Base-by-base conservation (phyloP, 2,797 vertebrate genomes). In the Takifugu rubripes region DNA sequence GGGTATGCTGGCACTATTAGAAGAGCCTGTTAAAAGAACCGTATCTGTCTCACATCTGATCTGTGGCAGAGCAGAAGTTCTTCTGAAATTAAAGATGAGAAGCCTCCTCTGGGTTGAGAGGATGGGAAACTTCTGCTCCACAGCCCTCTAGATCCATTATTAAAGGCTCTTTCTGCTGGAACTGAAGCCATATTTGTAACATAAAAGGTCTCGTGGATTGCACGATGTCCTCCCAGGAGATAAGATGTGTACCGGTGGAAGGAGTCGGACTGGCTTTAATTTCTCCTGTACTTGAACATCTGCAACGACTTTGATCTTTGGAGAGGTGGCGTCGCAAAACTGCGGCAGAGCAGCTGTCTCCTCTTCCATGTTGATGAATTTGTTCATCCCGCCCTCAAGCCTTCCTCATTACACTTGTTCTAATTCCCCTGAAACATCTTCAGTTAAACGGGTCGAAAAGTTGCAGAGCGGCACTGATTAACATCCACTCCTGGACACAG, bases 331-430 rank as follows among this genome's bases (percentile, higher is more conserved):
- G 47, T 74, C 61, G 50, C 53, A 70, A 36, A 52, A 68, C 64
- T 68, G 73, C 68, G 66, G 64, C 29, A 27, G 45, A 55, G 75
- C 72, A 77, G 75, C 56, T 70, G 74, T 51, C 79, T 78, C 70
- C 63, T 72, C 71, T 72, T 49, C 62, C 64, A 60, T 54, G 59
- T 55, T 67, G 60, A 68, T 72, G 60, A 57, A 79, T 72, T 66
- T 84, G 74, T 70, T 67, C 63, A 57, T 68, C 67, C 66, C 52
- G 61, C 68, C 54, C 56, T 66, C 59, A 12, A 1, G n/a, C 71
- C 51, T 59, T 52, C n/a, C 26, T 11, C 25, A 52, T 61, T 47
- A 52, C 40, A 12, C 48, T 43, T 49, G 27, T 51, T 64, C 40
- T 29, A 25, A 24, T 59, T 56, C 31, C 25, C 42, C 8, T 17